phyloP scores from a whole-genome alignment of 2,888 invertebrate species.

The Erebia ligea region DNA sequence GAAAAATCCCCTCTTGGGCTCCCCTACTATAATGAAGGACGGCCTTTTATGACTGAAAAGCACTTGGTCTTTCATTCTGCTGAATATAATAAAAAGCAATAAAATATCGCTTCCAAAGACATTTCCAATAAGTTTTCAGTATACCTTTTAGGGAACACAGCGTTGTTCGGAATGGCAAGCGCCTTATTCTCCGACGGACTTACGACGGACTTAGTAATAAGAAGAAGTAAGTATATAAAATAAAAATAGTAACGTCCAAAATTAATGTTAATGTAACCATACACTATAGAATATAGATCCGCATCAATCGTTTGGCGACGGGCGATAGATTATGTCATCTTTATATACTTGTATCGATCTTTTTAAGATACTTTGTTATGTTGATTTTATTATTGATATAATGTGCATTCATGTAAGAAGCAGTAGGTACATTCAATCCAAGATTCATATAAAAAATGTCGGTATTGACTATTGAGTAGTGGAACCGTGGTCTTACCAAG shows the following conservation, averaged over 20 bases:
- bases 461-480: no score
- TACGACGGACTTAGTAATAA: not conserved
- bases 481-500: no score
- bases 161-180: conserved; percentile 7
- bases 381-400: no score
- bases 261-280: not conserved
- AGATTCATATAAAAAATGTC: no score
- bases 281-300: not conserved
- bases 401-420: no score
- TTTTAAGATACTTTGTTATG: not conserved
- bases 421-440: no score
- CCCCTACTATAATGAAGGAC: not conserved
- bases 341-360: not conserved
- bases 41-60: not conserved
- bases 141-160: not conserved
- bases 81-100: not conserved
- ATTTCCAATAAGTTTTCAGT: not conserved
- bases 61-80: not conserved
- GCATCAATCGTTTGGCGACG: not conserved
- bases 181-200: not conserved
- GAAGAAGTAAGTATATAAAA: not conserved
- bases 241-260: conserved; percentile 8
- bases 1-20: no score
- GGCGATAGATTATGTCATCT: not conserved
- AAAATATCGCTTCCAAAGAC: conserved; percentile 3